Evolutionary conservation across 2,113 vertebrate genomes (phyloP).

Genomic region (Genyomyrus donnyi): DNA sequence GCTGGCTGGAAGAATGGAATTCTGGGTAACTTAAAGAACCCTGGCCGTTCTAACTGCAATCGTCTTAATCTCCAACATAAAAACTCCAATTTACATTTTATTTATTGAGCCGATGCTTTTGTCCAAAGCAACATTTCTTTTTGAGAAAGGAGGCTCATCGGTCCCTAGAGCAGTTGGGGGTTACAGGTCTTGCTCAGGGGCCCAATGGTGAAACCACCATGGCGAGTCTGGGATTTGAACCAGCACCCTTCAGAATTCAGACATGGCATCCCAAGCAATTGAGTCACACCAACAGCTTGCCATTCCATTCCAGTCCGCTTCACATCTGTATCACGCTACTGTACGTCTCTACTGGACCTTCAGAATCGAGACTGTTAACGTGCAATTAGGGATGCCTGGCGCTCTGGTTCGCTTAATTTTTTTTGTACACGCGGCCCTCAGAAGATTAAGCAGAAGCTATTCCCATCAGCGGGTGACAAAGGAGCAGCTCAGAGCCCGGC

Average conservation of each 20-base stretch:
- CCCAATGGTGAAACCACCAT: not conserved
- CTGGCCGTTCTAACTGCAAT: not conserved
- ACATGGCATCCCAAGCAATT: not conserved
- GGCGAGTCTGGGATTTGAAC: not conserved
- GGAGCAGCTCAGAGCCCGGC: not conserved
- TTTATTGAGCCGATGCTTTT: not conserved
- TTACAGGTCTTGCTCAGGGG: not conserved
- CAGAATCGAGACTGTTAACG: not conserved
- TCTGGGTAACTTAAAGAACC: not conserved
- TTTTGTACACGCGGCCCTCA: not conserved
- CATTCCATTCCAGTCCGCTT: not conserved
- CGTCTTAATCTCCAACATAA: not conserved
- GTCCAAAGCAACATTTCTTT: not conserved
- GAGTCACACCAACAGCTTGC: not conserved
- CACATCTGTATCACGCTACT: not conserved
- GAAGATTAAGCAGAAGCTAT: not conserved
- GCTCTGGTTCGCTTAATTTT: not conserved
- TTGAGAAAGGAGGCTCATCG: not conserved
- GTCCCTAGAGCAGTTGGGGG: not conserved
- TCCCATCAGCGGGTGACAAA: slow-evolving; percentile 6
- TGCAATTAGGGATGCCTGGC: not conserved
- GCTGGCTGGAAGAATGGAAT: not conserved
- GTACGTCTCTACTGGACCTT: not conserved
- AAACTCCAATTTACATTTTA: not conserved
- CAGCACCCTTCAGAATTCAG: not conserved